These are phyloP conservation scores for Xestia sexstrigata DNA, from an alignment of 2,888 invertebrate species.

Conservation along the genomic window DNA sequence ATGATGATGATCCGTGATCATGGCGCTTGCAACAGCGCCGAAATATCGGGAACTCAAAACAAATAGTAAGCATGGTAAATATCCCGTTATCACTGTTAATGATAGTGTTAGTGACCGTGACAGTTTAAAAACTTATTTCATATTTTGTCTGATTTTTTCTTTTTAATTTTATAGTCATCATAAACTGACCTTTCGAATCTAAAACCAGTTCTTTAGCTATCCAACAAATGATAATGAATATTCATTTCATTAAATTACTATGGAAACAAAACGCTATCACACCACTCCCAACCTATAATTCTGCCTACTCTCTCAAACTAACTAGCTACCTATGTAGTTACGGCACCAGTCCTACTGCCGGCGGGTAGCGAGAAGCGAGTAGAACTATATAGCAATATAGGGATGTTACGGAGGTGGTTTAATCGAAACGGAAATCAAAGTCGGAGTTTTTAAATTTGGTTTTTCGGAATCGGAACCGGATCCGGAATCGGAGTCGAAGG, in stretches of 20 bases:
- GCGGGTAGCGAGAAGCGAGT: not conserved
- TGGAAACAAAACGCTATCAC: conserved; percentile 11
- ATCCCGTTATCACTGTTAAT: too few relatives aligned
- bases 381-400: not conserved
- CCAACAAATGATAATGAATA: not conserved
- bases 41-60: too few relatives aligned
- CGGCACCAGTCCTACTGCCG: not conserved
- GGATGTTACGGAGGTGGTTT: too few relatives aligned
- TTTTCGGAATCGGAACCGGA: too few relatives aligned
- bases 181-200: not conserved
- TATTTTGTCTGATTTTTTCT: not conserved
- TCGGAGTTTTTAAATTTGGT: too few relatives aligned
- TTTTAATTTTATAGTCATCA: not conserved
- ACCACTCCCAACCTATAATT: conserved; percentile 11
- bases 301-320: conserved; percentile 25
- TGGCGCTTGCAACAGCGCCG: too few relatives aligned
- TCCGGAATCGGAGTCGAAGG: too few relatives aligned
- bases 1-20: too few relatives aligned
- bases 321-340: conserved; percentile 6
- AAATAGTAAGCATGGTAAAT: too few relatives aligned
- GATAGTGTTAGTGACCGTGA: too few relatives aligned
- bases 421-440: too few relatives aligned
- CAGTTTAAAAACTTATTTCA: too few relatives aligned
- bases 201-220: not conserved
- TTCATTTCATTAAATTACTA: not conserved